phyloP scores from a whole-genome alignment of 2,113 vertebrate species.

The Nettapus auritus region DNA sequence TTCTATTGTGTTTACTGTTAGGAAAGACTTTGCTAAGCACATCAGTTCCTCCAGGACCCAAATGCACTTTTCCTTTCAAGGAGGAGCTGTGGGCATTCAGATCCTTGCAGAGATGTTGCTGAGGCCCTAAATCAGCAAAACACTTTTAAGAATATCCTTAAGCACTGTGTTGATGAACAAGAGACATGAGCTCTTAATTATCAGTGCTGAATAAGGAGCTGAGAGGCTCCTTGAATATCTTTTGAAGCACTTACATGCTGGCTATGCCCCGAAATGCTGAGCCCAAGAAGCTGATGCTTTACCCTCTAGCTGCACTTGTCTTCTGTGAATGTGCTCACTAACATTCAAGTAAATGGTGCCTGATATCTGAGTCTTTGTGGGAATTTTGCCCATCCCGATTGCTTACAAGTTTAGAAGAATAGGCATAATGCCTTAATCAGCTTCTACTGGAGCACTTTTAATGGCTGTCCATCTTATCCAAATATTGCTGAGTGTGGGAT shows the following conservation, averaged over 20 bases:
- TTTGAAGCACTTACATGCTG: accelerated
- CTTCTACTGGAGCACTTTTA: neutral
- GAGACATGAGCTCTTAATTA: conserved; percentile 10
- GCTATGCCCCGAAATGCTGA: neutral
- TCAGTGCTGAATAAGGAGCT: neutral
- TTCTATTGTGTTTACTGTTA: neutral
- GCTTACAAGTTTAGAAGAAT: neutral
- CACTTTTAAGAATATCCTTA: neutral
- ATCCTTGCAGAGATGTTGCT: neutral
- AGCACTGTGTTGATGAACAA: neutral
- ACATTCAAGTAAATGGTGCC: neutral
- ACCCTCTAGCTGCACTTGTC: neutral
- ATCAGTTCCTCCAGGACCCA: neutral
- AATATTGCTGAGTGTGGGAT: neutral
- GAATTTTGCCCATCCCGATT: neutral
- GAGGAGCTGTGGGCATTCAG: neutral
- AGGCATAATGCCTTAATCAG: neutral
- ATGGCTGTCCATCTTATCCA: neutral
- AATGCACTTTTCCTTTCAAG: neutral
- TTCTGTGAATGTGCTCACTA: neutral
- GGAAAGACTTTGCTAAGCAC: neutral
- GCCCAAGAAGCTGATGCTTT: neutral
- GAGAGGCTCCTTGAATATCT: neutral
- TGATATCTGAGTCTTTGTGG: neutral
- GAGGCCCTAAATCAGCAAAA: neutral